Evolutionary conservation across 1,140 invertebrate genomes (phyloP).

Genomic region (Bombus affinis): DNA sequence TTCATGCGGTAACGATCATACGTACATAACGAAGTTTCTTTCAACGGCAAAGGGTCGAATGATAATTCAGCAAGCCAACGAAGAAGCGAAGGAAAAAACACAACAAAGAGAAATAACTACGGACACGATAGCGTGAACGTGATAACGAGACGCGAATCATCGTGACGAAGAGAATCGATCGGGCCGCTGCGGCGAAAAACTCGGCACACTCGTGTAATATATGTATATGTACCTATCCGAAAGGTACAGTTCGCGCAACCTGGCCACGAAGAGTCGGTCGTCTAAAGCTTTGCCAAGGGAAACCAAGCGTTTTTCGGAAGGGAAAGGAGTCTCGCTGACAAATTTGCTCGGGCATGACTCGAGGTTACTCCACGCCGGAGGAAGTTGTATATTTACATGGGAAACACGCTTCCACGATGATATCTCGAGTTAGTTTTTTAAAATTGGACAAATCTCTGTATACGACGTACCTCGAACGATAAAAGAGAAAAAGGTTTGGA

Average conservation of each 20-base stretch:
- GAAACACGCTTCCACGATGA: not conserved
- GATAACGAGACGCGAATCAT: not conserved
- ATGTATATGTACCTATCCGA: rapidly evolving
- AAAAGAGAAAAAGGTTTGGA: not conserved
- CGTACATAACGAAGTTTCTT: no score
- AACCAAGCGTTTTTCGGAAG: not conserved
- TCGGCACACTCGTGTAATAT: not conserved
- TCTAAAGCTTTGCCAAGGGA: not conserved
- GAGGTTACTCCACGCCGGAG: not conserved
- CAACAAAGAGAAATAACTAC: slow-evolving; percentile 13
- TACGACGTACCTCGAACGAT: no score
- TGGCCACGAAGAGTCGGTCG: not conserved
- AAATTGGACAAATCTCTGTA: not conserved
- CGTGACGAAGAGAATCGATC: slow-evolving; percentile 5
- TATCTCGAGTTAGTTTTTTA: not conserved
- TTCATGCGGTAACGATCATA: not conserved
- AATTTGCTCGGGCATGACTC: not conserved
- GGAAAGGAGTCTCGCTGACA: not conserved
- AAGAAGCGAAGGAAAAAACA: slow-evolving; percentile 39
- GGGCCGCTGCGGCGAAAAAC: slow-evolving; percentile 1
- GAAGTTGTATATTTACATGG: not conserved
- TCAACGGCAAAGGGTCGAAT: slow-evolving; percentile 7
- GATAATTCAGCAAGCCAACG: not conserved
- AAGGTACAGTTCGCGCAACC: not conserved
- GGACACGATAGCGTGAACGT: slow-evolving; percentile 5